Evolutionary conservation across 2,797 vertebrate species (phyloP), one percentile per base, ranked within the genome.

Genomic region (Fistularia tabacaria): DNA sequence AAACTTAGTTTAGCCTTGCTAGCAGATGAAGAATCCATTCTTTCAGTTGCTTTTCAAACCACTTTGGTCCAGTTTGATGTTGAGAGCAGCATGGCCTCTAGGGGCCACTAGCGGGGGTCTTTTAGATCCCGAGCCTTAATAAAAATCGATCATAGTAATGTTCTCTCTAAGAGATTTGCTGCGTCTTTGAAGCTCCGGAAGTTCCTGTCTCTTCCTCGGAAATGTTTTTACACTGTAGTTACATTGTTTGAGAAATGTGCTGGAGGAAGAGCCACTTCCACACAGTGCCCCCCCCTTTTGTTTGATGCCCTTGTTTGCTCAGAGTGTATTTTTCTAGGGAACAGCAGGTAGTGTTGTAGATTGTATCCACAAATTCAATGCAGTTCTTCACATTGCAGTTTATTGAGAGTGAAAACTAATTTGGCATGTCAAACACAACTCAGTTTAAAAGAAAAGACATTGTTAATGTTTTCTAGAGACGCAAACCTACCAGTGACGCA

Each of bases 271-370:
- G 53, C 73, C 25, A 40, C 62, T 73, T 83, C 63, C 74, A 54
- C 44, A 66, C 75, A 81, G 80, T 86, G 71, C 83, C 39, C 1
- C 37, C 7, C 51, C 9, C 6, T 46, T 36, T 48, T 42, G 37
- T 64, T 63, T 64, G 6, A 50, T 59, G 60, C 49, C 61, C 54
- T 49, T 70, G 50, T 77, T 81, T 69, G 68, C 69, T 68, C 66
- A 60, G 46, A 61, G 76, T 74, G 65, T 79, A 71, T 78, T 82
- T 74, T 81, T 81, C 59, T 79, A 75, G 76, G 66, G 70, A 78
- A 75, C 74, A 72, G 69, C 82, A 82, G 88, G 84, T 81, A 77
- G 66, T 72, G 72, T 82, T 72, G 37, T 54, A 76, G 79, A 75
- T 86, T 82, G 40, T 79, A 55, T 80, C 60, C 79, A 57, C 53